Evolutionary conservation across 2,888 invertebrate species (phyloP).

Genomic region (Pasiphila rectangulata): DNA sequence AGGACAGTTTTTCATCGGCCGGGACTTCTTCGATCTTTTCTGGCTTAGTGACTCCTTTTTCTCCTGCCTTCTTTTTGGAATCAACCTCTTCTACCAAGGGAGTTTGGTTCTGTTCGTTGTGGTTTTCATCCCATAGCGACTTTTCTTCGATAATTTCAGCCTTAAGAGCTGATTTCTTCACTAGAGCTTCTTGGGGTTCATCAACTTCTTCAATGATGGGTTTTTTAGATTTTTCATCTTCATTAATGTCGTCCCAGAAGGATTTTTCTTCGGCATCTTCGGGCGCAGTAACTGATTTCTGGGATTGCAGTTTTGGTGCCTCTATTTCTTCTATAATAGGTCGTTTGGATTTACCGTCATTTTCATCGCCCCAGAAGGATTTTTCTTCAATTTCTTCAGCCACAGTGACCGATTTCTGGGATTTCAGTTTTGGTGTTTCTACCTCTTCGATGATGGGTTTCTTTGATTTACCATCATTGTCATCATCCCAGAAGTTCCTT

Average conservation of each 20-base stretch:
- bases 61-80: slow-evolving; percentile 50
- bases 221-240: slow-evolving; percentile 50
- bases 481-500: slow-evolving; percentile 56
- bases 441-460: slow-evolving; percentile 50
- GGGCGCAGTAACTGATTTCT: slow-evolving; percentile 53
- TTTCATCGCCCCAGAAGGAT: slow-evolving; percentile 50
- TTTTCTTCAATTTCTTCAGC: slow-evolving; percentile 53
- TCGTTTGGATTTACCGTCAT: slow-evolving; percentile 46
- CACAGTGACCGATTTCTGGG: slow-evolving; percentile 50
- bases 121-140: slow-evolving; percentile 68
- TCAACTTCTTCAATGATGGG: slow-evolving; percentile 48
- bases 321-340: slow-evolving; percentile 40
- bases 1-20: slow-evolving; percentile 57
- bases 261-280: slow-evolving; percentile 51
- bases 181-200: slow-evolving; percentile 37
- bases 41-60: slow-evolving; percentile 58
- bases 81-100: slow-evolving; percentile 53
- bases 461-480: slow-evolving; percentile 47
- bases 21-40: slow-evolving; percentile 62
- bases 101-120: slow-evolving; percentile 55
- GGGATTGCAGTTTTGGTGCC: slow-evolving; percentile 29
- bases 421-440: slow-evolving; percentile 44
- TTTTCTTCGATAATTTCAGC: slow-evolving; percentile 57
- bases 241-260: slow-evolving; percentile 53
- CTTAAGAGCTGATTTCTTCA: slow-evolving; percentile 42